Evolutionary conservation across 2,888 invertebrate genomes (phyloP).

Genomic region (Caenorhabditis becei): DNA sequence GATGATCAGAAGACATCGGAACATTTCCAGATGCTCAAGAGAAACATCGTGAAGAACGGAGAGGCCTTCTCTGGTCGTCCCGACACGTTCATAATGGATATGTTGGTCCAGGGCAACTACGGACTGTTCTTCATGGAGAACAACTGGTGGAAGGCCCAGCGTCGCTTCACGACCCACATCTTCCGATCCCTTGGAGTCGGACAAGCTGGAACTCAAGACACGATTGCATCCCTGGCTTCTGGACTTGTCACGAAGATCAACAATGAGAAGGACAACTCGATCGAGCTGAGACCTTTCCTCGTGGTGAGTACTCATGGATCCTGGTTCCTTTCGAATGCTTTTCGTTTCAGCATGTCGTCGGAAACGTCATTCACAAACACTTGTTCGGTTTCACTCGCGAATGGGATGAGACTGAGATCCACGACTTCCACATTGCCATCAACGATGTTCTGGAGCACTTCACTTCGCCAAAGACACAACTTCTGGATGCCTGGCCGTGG

Average conservation of each 20-base stretch:
- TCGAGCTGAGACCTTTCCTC: constrained; percentile 58
- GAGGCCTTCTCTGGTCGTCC: constrained; percentile 68
- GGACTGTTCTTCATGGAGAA: constrained; percentile 70
- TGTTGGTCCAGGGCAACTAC: constrained; percentile 66
- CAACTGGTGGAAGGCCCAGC: constrained; percentile 66
- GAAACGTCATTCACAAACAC: constrained; percentile 68
- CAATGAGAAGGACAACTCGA: constrained; percentile 41
- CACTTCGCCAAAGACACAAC: constrained; percentile 65
- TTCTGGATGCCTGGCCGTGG: constrained; percentile 66
- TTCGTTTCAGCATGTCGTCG: constrained; percentile 63
- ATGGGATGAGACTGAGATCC: constrained; percentile 65
- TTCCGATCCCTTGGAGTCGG: constrained; percentile 66
- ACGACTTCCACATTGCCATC: constrained; percentile 63
- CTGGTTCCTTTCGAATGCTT: background rate
- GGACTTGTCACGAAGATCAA: constrained; percentile 56
- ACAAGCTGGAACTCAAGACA: constrained; percentile 63
- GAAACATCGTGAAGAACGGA: constrained; percentile 61
- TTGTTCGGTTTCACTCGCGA: constrained; percentile 65
- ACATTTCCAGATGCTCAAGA: constrained; percentile 52
- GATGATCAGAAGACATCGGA: too few species aligned
- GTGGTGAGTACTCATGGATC: constrained; percentile 48
- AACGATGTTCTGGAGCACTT: constrained; percentile 66
- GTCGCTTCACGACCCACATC: constrained; percentile 66
- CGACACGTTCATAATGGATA: constrained; percentile 65
- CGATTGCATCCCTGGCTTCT: constrained; percentile 58